A percentile compares a stretch with the other conserved stretches of the same genome.
phyloP scores from a whole-genome alignment of 1,140 invertebrate species.

The Megathymus violae region DNA sequence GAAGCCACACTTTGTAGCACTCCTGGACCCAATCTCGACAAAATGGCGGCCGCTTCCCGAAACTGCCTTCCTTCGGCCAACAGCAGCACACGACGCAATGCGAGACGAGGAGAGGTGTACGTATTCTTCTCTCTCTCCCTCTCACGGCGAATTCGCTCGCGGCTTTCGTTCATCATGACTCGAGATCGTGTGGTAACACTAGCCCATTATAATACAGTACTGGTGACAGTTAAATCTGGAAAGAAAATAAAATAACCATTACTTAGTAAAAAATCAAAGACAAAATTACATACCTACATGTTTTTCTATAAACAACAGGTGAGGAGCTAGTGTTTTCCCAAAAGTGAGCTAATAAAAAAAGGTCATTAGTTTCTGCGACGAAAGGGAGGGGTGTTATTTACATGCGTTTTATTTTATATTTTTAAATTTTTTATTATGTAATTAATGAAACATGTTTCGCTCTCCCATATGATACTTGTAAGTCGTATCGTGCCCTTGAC shows the following conservation, averaged over 20 bases:
- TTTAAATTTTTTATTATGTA: no score
- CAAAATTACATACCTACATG: no score
- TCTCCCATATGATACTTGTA: no score
- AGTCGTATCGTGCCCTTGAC: no score
- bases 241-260: constrained; percentile 15
- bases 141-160: constrained; percentile 84
- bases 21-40: constrained; percentile 89
- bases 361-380: no score
- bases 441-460: no score
- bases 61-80: constrained; percentile 92
- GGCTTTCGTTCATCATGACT: constrained; percentile 84
- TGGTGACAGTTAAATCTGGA: constrained; percentile 18
- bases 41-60: constrained; percentile 90
- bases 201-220: constrained; percentile 62
- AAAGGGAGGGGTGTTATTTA: no score
- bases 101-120: constrained; percentile 89
- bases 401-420: no score
- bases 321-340: no score
- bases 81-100: constrained; percentile 88
- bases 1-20: constrained; percentile 89
- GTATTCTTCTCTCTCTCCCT: constrained; percentile 84
- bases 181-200: constrained; percentile 48
- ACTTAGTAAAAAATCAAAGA: not conserved
- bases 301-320: no score
- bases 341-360: no score